Evolutionary conservation across 1,140 invertebrate species (phyloP), one percentile per base, ranked within the genome.

Genomic region (Episyrphus balteatus): DNA sequence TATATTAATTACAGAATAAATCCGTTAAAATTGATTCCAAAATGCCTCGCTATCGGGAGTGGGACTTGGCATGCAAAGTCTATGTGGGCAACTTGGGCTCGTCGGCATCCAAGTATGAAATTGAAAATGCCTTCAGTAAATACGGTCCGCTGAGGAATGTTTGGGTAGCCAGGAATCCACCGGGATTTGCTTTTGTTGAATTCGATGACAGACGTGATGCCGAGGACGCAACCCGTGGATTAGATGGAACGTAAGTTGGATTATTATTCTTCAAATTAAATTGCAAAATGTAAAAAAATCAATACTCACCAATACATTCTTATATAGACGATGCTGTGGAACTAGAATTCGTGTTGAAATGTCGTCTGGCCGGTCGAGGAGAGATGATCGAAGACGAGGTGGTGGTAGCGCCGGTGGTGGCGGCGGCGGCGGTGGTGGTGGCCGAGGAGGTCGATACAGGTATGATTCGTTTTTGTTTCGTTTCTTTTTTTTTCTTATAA

Each of bases 31-130:
- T 26, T 26, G 21, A 26, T 26, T 5, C 21, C 3, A 8, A 26
- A 26, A 81, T 81, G 80, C 82, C 81, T 52, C 78, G 86, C 51
- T 89, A 88, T 70, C 79, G 88, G 48, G 88, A 92, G 69, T 93
- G 90, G 88, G 88, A 92, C 64, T 71, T 92, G 34, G 88, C 91
- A 17, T 96, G 92, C 70, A 99, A 99, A 73, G 92, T 99, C 1
- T 99, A 99, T 68, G 90, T 99, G n/a, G 96, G 96, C 17, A 96
- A 97, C 71, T 74, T 99, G 34, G 88, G 88, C 10, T 89, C 84
- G 44, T 88, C 87, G 59, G 88, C 88, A 10, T 90, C 89, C 46
- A 92, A 92, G 73, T 84, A 88, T 69, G 89, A 92, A 71, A 86
- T 92, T 52, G 89, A 93, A 70, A 86, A 84, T 63, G 82, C 88